Base-by-base conservation (phyloP, 2,113 vertebrate species). In the Nyctereutes procyonoides region DNA sequence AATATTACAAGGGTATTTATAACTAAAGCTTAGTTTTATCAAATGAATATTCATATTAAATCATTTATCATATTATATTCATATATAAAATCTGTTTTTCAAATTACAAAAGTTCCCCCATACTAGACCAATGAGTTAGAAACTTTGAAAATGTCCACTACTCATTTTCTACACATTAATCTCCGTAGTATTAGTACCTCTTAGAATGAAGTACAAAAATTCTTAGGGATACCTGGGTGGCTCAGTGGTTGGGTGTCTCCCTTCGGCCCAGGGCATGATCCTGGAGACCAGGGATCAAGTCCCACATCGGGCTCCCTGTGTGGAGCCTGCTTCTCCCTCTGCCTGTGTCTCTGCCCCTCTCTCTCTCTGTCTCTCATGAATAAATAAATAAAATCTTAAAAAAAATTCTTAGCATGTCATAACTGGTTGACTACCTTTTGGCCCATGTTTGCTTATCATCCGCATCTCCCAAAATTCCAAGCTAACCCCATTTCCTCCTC, bases 401-500 rank as follows among this genome's bases (percentile, higher is more conserved):
- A 69, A 11, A 73, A 48, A 43, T 43, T n/a, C 11, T 60, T n/a
- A 53, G 17, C 8, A 24, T 30, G 12, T 51, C 9, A 38, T 24
- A 19, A 8, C 1, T 51, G 1, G 16, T 94, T 60, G 43, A 43
- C 38, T 73, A 63, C 2, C 28, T 67, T 95, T 62, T 38, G 35
- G 3, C 5, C 17, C 15, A 24, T n/a, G 0, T 89, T 69, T 95
- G 11, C 22, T 28, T 56, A 60, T 51, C 15, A 51, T 43, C 14
- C 6, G 55, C 1, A 65, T 56, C 32, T 19, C 8, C 14, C 28
- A 14, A 30, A 62, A 63, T 16, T 17, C 3, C 22, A 85, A 48
- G 19, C 11, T 73, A 86, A 65, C 38, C 5, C 0, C 8, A n/a
- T 2, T 4, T 74, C 0, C 1, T 2, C 3, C 1, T 43, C 17